These are phyloP conservation scores for Acanthurus tractus DNA, from an alignment of 2,797 vertebrate species.

Conservation along the genomic window DNA sequence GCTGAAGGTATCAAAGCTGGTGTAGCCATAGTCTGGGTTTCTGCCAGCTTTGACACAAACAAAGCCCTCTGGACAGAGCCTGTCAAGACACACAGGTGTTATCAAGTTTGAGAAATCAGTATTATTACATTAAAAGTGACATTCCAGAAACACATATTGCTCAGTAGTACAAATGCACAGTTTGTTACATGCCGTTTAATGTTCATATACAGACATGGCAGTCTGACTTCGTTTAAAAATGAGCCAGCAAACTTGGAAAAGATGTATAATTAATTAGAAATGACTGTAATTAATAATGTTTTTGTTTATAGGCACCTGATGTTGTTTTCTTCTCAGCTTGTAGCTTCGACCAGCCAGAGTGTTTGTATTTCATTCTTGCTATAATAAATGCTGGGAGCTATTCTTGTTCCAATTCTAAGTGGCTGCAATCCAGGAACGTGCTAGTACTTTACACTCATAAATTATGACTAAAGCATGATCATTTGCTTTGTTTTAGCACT, in stretches of 20 bases:
- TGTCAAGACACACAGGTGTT: slow-evolving; percentile 66
- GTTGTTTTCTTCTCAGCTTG: not conserved
- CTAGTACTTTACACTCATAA: not conserved
- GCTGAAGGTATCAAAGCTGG: slow-evolving; percentile 97
- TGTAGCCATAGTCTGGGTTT: slow-evolving; percentile 97
- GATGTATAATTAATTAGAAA: too few species aligned
- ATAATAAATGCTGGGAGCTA: not conserved
- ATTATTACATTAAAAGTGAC: not conserved
- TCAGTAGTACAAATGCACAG: too few species aligned
- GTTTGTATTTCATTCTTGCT: not conserved
- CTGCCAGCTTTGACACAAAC: slow-evolving; percentile 92
- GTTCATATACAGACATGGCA: too few species aligned
- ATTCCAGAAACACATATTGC: too few species aligned
- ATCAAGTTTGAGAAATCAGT: not conserved
- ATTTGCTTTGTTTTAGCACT: not conserved
- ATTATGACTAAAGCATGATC: not conserved
- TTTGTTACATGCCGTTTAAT: too few species aligned
- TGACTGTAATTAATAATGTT: not conserved
- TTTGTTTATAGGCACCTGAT: not conserved
- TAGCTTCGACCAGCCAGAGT: not conserved
- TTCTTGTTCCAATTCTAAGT: not conserved
- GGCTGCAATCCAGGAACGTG: not conserved
- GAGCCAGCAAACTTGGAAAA: too few species aligned
- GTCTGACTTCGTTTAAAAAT: too few species aligned
- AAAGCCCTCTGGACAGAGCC: slow-evolving; percentile 96